phyloP scores from a whole-genome alignment of 2,113 vertebrate genomes.

The Melanocharis versteri region DNA sequence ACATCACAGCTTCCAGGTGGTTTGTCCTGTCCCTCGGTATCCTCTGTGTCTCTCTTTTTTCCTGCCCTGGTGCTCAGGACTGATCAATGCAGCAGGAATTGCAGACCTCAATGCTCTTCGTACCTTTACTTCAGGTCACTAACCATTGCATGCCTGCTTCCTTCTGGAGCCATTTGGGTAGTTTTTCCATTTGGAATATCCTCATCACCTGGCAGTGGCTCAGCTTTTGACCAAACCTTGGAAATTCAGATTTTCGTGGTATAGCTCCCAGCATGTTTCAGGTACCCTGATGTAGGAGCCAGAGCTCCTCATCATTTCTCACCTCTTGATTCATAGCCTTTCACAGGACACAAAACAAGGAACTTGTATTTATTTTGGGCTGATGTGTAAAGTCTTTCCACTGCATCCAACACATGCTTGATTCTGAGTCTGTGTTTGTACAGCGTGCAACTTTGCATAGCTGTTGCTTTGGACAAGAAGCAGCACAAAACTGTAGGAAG shows the following conservation, averaged over 20 bases:
- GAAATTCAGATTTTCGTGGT: background rate
- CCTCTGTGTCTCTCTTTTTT: background rate
- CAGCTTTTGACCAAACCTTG: background rate
- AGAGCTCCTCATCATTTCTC: background rate
- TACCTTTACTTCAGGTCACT: background rate
- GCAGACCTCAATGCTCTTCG: rapidly evolving
- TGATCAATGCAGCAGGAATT: background rate
- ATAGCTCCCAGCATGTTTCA: background rate
- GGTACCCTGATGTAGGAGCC: background rate
- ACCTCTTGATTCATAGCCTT: background rate
- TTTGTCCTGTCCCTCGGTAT: background rate
- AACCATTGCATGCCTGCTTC: background rate
- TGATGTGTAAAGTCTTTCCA: background rate
- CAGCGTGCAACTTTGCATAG: background rate
- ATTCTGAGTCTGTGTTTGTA: background rate
- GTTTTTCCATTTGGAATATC: background rate
- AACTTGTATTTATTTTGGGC: slow-evolving; percentile 2
- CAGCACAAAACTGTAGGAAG: background rate
- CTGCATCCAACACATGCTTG: background rate
- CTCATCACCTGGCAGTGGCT: background rate
- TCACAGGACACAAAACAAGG: background rate
- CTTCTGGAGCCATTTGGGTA: background rate
- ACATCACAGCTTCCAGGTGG: background rate
- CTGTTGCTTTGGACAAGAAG: background rate
- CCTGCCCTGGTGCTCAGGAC: background rate